Conservation (phyloP, 2,113 vertebrate genomes). For the Antechinus flavipes region DNA sequence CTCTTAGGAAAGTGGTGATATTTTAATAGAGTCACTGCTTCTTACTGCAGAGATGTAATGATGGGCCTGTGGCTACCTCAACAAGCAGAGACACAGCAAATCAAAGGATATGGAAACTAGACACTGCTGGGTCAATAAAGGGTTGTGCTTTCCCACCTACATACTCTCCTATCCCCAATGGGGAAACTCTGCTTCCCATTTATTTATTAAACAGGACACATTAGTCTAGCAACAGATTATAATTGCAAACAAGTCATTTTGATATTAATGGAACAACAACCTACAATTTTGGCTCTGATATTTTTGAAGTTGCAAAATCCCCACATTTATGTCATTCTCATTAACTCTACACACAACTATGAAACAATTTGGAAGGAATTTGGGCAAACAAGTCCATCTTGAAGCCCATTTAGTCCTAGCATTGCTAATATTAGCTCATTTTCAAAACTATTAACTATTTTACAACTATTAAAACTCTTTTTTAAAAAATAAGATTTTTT, state of each 20-base stretch:
- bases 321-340: constrained; percentile 46
- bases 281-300: constrained; percentile 27
- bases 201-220: constrained; percentile 15
- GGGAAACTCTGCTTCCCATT: background rate
- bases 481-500: constrained; percentile 58
- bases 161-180: accelerated
- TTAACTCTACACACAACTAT: constrained; percentile 30
- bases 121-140: constrained; percentile 13
- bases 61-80: background rate
- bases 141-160: background rate
- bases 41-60: background rate
- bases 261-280: constrained; percentile 55
- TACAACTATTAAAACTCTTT: background rate
- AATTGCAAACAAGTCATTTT: constrained; percentile 64
- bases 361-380: background rate
- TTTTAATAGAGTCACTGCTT: accelerated
- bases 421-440: constrained; percentile 28
- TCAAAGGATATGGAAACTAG: constrained; percentile 35
- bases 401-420: constrained; percentile 5
- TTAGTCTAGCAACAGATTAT: background rate
- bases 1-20: background rate
- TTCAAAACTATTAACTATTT: constrained; percentile 20
- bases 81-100: constrained; percentile 29
- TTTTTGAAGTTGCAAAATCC: background rate
- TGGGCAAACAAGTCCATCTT: constrained; percentile 13